Evolutionary conservation across 2,888 invertebrate genomes (phyloP), one percentile per base, ranked within the genome.

Genomic region (Arrhopalites spinosus): DNA sequence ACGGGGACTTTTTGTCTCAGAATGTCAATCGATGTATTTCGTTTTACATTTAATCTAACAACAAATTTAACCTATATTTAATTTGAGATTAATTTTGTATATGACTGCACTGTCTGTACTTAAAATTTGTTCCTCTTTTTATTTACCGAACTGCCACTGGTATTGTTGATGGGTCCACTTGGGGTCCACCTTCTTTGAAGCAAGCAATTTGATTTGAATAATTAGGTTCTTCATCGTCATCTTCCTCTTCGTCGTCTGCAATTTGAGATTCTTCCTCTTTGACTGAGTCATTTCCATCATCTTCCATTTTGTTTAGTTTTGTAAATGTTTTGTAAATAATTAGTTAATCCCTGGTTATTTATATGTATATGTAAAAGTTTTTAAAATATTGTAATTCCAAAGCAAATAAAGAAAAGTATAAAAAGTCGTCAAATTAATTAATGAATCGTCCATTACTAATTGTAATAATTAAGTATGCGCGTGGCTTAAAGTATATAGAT

Each of bases 1-100:
- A 87, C 87, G 1, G 88, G 87, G 64, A 88, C 84, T 0, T 87
- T 86, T 78, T 87, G 87, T 27, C 87, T 85, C 20, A 88, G 86
- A 75, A 82, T 45, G 15, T 77, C 76, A 7, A 76, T 7, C 8
- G 20, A 45, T 13, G 75, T 78, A n/a, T 36, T 66, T 11, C 43
- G 11, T 66, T 20, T 23, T 3, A 66, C 36, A 43, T 11, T 36
- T 2, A 66, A 43, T 66, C 66, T 63, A 59, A 2, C n/a, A 23
- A 59, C 45, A 45, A 45, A 45, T n/a, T n/a, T n/a, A 45, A 45
- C 7, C 7, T 45, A 15, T 45, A 45, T 15, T 15, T 45, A 45
- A 45, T 15, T 45, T 11, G 15, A 11, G 7, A 45, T 7, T 45
- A 45, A 45, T 45, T 45, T 11, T 45, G 15, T 45, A 45, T 45